Evolutionary conservation across 2,888 invertebrate species (phyloP).

Genomic region (Noctua comes): DNA sequence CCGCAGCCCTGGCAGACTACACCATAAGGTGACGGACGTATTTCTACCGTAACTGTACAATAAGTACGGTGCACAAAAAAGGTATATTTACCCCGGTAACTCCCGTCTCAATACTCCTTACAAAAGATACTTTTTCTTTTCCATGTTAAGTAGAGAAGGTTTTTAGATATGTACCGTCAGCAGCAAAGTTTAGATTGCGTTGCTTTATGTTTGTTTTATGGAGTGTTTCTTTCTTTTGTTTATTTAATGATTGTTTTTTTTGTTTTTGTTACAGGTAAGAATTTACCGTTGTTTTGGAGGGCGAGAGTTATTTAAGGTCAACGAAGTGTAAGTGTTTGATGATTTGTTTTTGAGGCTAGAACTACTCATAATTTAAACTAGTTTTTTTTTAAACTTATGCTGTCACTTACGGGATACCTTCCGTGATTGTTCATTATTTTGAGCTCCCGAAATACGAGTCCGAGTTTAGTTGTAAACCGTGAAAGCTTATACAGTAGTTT

Average conservation of each 20-base stretch:
- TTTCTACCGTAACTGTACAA: slow-evolving; percentile 22
- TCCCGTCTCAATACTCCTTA: slow-evolving; percentile 82
- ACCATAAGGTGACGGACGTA: not conserved
- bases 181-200: slow-evolving; percentile 54
- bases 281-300: slow-evolving; percentile 1
- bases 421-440: no score
- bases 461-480: no score
- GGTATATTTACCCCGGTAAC: slow-evolving; percentile 81
- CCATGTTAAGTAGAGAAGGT: slow-evolving; percentile 85
- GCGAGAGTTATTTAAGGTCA: slow-evolving; percentile 16
- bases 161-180: slow-evolving; percentile 80
- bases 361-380: not conserved
- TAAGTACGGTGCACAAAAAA: slow-evolving; percentile 85
- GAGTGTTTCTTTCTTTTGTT: slow-evolving; percentile 38
- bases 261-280: slow-evolving; percentile 66
- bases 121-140: slow-evolving; percentile 87
- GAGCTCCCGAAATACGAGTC: no score
- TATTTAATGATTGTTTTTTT: slow-evolving; percentile 34
- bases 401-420: no score
- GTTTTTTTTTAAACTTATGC: no score
- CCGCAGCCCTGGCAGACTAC: no score
- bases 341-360: not conserved
- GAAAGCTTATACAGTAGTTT: no score
- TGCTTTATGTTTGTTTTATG: slow-evolving; percentile 29
- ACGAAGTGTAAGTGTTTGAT: slow-evolving; percentile 26